Percentiles rank a stretch among this genome's conserved stretches.
Evolutionary conservation across 2,797 vertebrate species (phyloP).

Genomic region (Catostomus latipinnis): DNA sequence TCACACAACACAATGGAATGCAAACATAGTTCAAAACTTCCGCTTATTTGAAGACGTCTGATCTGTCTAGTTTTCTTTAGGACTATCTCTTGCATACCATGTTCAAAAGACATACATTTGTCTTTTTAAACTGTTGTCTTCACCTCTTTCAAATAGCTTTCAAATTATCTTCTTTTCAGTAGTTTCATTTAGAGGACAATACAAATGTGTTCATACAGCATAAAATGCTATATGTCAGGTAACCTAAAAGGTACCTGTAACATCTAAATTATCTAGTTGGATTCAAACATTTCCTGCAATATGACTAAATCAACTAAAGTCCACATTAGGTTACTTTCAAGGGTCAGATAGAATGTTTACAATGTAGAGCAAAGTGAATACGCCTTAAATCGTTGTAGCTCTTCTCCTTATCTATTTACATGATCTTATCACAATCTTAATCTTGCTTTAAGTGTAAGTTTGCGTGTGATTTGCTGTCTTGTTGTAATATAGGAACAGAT

Average conservation of each 20-base stretch:
- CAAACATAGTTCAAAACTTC: slow-evolving; percentile 79
- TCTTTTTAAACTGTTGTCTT: slow-evolving; percentile 44
- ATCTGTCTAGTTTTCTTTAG: slow-evolving; percentile 30
- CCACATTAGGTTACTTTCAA: no score
- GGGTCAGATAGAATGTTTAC: no score
- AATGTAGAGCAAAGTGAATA: no score
- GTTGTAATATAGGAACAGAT: background rate
- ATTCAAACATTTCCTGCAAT: no score
- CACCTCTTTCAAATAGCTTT: slow-evolving; percentile 37
- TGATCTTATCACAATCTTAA: background rate
- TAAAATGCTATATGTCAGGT: no score
- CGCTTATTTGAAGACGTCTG: slow-evolving; percentile 43
- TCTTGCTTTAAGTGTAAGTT: background rate
- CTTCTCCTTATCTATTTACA: background rate
- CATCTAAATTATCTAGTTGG: no score
- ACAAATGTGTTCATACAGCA: background rate
- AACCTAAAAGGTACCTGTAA: no score
- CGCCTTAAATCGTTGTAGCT: no score
- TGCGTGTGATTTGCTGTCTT: slow-evolving; percentile 7
- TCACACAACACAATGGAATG: slow-evolving; percentile 72
- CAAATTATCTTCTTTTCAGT: background rate
- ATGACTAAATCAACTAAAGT: no score
- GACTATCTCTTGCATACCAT: slow-evolving; percentile 62
- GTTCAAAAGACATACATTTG: slow-evolving; percentile 37
- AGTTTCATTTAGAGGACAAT: background rate